Percentiles rank a stretch among this genome's conserved stretches.
These are phyloP conservation scores for Bos javanicus DNA, from an alignment of 2,113 vertebrate species.

Conservation along the genomic window DNA sequence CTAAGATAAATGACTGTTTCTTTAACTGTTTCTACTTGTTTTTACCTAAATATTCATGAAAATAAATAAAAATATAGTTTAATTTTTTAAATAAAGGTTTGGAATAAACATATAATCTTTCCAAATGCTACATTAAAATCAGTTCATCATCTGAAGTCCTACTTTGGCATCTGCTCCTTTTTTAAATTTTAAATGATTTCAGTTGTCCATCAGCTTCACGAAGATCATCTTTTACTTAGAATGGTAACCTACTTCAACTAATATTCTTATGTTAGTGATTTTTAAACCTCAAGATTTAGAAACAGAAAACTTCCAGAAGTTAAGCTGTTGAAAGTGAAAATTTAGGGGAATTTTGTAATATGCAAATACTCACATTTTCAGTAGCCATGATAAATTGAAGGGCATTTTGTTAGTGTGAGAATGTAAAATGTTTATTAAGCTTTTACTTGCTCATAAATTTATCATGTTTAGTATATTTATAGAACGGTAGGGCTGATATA, in stretches of 20 bases:
- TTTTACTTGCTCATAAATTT: neutral
- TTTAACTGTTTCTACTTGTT: neutral
- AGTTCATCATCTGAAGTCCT: neutral
- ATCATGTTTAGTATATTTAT: neutral
- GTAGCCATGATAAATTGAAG: neutral
- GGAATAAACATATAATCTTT: constrained; percentile 14
- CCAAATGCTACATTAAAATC: neutral
- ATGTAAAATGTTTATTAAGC: neutral
- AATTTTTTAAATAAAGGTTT: constrained; percentile 26
- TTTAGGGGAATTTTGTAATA: neutral
- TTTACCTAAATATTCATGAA: constrained; percentile 12
- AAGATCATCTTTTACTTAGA: constrained; percentile 64
- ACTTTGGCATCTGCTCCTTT: constrained; percentile 34
- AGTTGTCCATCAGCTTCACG: constrained; percentile 40
- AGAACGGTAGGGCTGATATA: neutral
- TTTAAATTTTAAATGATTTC: constrained; percentile 64
- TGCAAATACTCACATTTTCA: neutral
- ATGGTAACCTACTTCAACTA: constrained; percentile 62
- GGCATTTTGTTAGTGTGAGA: neutral
- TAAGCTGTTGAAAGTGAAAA: constrained; percentile 20
- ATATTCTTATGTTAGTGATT: constrained; percentile 57
- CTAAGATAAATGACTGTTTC: neutral
- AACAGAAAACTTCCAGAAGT: neutral
- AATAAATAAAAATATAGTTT: neutral
- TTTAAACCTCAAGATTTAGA: constrained; percentile 27